Base-by-base conservation (phyloP, 2,113 vertebrate genomes). In the Indicator maculatus region DNA sequence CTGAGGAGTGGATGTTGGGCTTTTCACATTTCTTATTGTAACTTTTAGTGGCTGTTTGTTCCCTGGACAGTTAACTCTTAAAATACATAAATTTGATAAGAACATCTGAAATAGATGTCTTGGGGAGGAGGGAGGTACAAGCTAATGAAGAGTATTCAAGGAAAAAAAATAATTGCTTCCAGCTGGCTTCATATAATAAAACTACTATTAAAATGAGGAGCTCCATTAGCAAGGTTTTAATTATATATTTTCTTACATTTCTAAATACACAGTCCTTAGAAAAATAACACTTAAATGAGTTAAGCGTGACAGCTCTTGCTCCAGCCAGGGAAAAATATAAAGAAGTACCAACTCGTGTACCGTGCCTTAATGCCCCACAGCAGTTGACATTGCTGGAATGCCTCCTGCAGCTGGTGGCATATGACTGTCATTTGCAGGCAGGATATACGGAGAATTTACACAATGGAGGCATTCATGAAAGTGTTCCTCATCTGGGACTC, bases 351-450 rank as follows among this genome's bases (percentile, higher is more conserved):
- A 74, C 91, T 88, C 45, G 38, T 89, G 83, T 95, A 86, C 93
- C 88, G 93, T 96, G 91, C 87, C 58, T 97, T 96, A 95, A 96
- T 95, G 89, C 93, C 92, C 95, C 87, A 93, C 92, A 96, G 95
- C 91, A 94, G 92, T 96, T 97, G 97, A 97, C 96, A 98, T 93
- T 95, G 93, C 93, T 96, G 94, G 97, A 98, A 98, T 98, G 97
- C 96, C 94, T 96, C 87, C 89, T 97, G 97, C 98, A 98, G 98
- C 98, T 98, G 97, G 97, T 97, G 97, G 97, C 97, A 97, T 97
- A 97, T 97, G 95, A 96, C 88, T 97, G 97, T 97, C 97, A 97
- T 98, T 97, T 97, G 93, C 89, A 96, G 92, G 92, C 81, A 96
- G 96, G 95, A 96, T 94, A 88, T 60, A 88, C 60, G 16, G 89